Evolutionary conservation across 2,113 vertebrate species (phyloP), one percentile per base, ranked within the genome.

Genomic region (Tyto alba): DNA sequence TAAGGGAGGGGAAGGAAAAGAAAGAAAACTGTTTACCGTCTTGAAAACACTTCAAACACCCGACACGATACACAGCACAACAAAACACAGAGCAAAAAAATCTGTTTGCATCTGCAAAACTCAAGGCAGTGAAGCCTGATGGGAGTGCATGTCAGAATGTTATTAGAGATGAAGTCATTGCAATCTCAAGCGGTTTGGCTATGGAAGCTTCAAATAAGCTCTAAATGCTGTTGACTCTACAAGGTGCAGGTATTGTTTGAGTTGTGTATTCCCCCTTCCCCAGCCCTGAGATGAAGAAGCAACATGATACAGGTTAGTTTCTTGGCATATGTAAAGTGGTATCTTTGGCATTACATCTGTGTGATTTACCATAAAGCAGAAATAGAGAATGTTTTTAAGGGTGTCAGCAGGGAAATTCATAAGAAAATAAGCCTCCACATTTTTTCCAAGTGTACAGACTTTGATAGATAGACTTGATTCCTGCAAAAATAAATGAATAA

Each of bases 151-250:
- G 96, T 96, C 94, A 94, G 32, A 69, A 73, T 12, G 62, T 47
- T 96, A 67, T 95, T 95, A 95, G 91, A 82, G 91, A 96, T 96
- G 96, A 83, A 89, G 81, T 91, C 90, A 95, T 66, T 85, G 92
- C 96, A 69, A 13, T 95, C 94, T 97, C 81, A 78, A 96, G 96
- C 92, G 0, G 38, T 73, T 96, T 91, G 88, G 94, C 90, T 66
- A 68, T 3, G 7, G 66, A 96, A 95, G 95, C 93, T 93, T 94
- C 89, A 82, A 57, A 15, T 60, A 66, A 95, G 94, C 74, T 95
- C 78, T 96, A 95, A 95, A 91, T 91, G 96, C 96, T 94, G 91
- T 91, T 96, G 94, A 93, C 86, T 97, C 77, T 67, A 2, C 91
- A 79, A 91, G 85, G 77, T 95, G 96, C 94, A 94, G 41, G 67